Conservation (phyloP, 1,140 invertebrate species). For the Diplogasteroides magnus region DNA sequence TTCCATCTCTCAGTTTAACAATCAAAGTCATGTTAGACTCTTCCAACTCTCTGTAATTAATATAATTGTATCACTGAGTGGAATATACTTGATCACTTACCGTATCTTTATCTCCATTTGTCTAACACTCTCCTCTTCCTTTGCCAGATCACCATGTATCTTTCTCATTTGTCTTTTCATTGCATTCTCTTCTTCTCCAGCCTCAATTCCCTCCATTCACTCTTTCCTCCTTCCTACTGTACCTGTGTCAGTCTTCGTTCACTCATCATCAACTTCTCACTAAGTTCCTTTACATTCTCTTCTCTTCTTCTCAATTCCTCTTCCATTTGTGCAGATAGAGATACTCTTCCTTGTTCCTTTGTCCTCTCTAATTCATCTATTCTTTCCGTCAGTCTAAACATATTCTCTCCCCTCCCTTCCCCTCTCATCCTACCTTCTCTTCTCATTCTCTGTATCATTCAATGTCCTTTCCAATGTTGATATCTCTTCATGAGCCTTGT, state of each 20-base stretch:
- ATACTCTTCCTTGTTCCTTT: not conserved
- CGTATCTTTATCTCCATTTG: not conserved
- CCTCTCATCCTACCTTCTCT: not conserved
- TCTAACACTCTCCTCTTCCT: conserved; percentile 13
- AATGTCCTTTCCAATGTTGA: not conserved
- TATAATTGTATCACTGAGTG: too few species aligned
- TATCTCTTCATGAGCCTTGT: not conserved
- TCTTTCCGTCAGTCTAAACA: conserved; percentile 6
- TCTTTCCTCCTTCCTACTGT: conserved; percentile 14
- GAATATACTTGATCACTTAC: too few species aligned
- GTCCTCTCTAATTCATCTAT: conserved; percentile 5
- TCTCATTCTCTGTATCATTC: not conserved
- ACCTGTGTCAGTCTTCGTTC: conserved; percentile 6
- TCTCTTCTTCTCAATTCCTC: conserved; percentile 2
- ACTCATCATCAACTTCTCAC: conserved; percentile 9
- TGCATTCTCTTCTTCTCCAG: conserved; percentile 11
- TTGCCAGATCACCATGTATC: conserved; percentile 14
- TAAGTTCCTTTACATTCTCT: not conserved
- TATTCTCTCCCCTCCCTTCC: not conserved
- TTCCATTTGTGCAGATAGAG: conserved; percentile 1
- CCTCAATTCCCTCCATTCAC: not conserved
- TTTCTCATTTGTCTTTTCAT: conserved; percentile 10
- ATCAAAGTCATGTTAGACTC: not conserved
- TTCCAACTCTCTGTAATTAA: not conserved
- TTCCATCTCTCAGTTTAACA: conserved; percentile 6